Conservation (phyloP, 2,888 invertebrate species). For the Eristalinus aeneus region DNA sequence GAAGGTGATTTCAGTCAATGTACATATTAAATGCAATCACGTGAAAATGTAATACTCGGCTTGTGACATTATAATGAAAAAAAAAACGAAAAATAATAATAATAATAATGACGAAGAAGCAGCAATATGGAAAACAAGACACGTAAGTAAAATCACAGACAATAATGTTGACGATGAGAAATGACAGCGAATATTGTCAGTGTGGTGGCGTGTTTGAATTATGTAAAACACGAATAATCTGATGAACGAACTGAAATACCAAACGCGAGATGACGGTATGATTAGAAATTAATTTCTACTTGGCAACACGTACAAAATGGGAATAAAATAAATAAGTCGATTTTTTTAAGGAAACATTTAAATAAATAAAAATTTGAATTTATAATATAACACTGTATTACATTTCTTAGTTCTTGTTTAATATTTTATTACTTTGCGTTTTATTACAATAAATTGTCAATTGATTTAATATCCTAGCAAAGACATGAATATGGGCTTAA, state of each 20-base stretch:
- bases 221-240: background rate
- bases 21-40: slow-evolving; percentile 44
- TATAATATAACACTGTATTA: too few species aligned
- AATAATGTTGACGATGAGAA: slow-evolving; percentile 8
- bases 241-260: background rate
- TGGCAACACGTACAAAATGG: slow-evolving; percentile 1
- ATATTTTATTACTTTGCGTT: too few species aligned
- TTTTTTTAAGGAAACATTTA: background rate
- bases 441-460: too few species aligned
- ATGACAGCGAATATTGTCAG: background rate
- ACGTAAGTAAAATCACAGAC: slow-evolving; percentile 13
- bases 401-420: too few species aligned
- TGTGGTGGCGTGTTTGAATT: slow-evolving; percentile 1
- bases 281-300: slow-evolving; percentile 17
- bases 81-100: too few species aligned
- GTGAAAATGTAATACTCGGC: slow-evolving; percentile 46
- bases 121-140: background rate
- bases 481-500: too few species aligned
- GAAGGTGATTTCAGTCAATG: slow-evolving; percentile 44
- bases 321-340: background rate
- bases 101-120: too few species aligned
- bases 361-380: too few species aligned
- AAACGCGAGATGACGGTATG: slow-evolving; percentile 1
- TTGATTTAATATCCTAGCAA: too few species aligned
- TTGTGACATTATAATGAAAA: slow-evolving; percentile 35